Evolutionary conservation across 2,888 invertebrate species (phyloP), one percentile per base, ranked within the genome.

Genomic region (Drosophila mulleri): DNA sequence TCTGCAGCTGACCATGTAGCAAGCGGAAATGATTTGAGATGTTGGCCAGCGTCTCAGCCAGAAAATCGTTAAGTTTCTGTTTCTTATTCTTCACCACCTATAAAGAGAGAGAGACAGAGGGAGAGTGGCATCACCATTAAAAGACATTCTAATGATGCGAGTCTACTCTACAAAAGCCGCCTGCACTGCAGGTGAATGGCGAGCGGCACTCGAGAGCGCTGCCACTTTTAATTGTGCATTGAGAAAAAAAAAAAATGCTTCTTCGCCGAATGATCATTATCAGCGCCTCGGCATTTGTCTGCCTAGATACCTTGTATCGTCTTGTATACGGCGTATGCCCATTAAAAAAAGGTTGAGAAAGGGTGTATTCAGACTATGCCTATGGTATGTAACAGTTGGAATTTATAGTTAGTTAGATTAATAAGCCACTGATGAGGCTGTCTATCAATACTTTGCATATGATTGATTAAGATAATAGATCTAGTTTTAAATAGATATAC

Each of bases 1-100:
- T 78, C 74, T 93, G 93, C 37, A 93, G 73, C 16, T 82, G 79
- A 52, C 91, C 91, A 59, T 93, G 93, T 45, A 92, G 56, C 58
- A 88, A 75, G 39, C 87, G 71, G 58, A 92, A 93, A 76, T 75
- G 82, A n/a, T 88, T 75, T 0, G 88, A 88, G 39, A 93, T 82
- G 11, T 82, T 80, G 23, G 82, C 66, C 61, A 91, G 48, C 0
- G 89, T 76, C 39, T 88, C 82, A 3, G 70, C 45, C 12, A 91
- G 91, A 78, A 85, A 90, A 37, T 89, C 88, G 44, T 86, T 76
- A 2, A 91, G 75, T 39, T 88, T 83, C 42, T 78, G 77, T 48
- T 92, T 90, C 57, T 84, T 62, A 18, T 76, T 66, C 79, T 84
- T 88, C 11, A 91, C 72, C 57, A 91, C 80, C 93, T 93, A 77